Evolutionary conservation across 1,140 invertebrate species (phyloP), one percentile per base, ranked within the genome.

Genomic region (Panonychus citri): DNA sequence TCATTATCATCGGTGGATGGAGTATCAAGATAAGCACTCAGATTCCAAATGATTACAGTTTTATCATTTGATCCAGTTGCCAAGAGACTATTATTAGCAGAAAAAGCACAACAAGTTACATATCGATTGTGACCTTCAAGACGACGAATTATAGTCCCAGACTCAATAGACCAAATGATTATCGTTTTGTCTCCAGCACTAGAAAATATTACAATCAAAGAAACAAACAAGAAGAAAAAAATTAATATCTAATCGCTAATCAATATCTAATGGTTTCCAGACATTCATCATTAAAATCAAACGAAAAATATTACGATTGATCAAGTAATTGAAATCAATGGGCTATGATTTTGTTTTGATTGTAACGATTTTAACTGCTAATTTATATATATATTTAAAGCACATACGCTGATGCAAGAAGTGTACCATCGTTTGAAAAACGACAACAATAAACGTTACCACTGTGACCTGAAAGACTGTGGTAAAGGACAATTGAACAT

Each of bases 11-110:
- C n/a, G 19, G 15, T 46, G 7, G 43, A 8, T 46, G n/a, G n/a
- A 3, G n/a, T 10, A 46, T 19, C 21, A 4, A 46, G 43, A 46
- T 24, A 46, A 12, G 42, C 55, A 49, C 78, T 73, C 75, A 64
- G 24, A 43, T 58, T 42, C 71, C 81, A 83, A 17, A 83, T 66
- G 54, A 78, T 76, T 0, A 81, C 70, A 2, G 72, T 72, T 63
- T 77, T 78, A 67, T 84, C 81, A 66, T 81, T 82, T 0, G 80
- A 82, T 53, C 80, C 80, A 51, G 81, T 78, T 4, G 75, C 79
- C 13, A 83, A 61, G n/a, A 79, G 64, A 37, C 68, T 66, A 54
- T 74, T 74, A 67, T 81, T 76, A 60, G 68, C 67, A 2, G 79
- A 80, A 63, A 83, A 82, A 7, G 77, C 74, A 66, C 79, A 77